Conservation (phyloP, 2,888 invertebrate species). For the Apotomis capreana region DNA sequence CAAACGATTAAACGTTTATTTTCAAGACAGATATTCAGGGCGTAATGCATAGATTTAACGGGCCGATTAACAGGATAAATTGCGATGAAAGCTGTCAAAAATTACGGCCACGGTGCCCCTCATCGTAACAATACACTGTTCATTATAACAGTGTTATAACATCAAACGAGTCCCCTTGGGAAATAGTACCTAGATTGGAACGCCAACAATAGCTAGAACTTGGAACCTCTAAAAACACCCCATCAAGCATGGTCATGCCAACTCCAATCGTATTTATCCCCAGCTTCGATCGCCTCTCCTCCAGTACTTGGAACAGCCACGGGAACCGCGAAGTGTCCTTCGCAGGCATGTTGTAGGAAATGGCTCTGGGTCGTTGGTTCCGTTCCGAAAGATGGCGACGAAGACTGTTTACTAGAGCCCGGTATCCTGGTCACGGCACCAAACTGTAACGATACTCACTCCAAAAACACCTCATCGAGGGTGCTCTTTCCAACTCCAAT, state of each 20-base stretch:
- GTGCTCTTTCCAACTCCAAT: conserved; percentile 94
- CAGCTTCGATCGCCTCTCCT: conserved; percentile 81
- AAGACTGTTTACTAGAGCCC: conserved; percentile 55
- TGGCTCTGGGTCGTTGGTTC: conserved; percentile 57
- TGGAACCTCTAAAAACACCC: conserved; percentile 90
- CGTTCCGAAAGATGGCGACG: conserved; percentile 52
- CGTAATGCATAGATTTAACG: too few species aligned
- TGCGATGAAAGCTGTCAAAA: neutral
- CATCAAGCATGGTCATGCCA: conserved; percentile 95
- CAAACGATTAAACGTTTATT: neutral
- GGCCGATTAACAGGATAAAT: too few species aligned
- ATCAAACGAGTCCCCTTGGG: too few species aligned
- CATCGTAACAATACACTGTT: neutral
- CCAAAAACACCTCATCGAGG: conserved; percentile 96
- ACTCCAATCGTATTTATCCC: conserved; percentile 91
- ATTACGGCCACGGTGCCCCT: neutral
- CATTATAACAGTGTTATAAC: too few species aligned
- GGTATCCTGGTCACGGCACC: conserved; percentile 71
- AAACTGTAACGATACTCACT: conserved; percentile 73
- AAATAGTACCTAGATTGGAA: too few species aligned
- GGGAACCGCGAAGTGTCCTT: conserved; percentile 82
- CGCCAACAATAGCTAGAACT: too few species aligned
- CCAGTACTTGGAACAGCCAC: conserved; percentile 85
- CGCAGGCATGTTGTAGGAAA: conserved; percentile 73
- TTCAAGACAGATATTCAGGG: too few species aligned